Base-by-base conservation (phyloP, 2,113 vertebrate genomes). In the Cyanistes caeruleus region DNA sequence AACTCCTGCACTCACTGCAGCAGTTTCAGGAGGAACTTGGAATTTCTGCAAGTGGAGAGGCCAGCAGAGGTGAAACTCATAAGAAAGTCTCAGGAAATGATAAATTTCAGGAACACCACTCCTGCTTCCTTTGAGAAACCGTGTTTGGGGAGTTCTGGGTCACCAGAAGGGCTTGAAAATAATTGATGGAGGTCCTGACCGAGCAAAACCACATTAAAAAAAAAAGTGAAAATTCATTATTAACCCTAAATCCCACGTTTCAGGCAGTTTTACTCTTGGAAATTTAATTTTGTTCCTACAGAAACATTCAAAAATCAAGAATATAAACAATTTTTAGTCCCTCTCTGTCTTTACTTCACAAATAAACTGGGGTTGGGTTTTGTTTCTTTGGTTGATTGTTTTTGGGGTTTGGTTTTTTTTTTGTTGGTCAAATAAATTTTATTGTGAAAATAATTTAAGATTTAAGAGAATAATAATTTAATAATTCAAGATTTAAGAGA, bases 41-140 rank as follows among this genome's bases (percentile, higher is more conserved):
- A 72, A 33, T 88, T 94, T 69, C 85, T 95, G 92, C 88, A 88
- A 93, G 85, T 65, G 35, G 70, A 95, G 82, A 93, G 85, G 95
- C 96, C 85, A 92, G 28, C 74, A 73, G 82, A 96, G 96, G 90
- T 97, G 95, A 97, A 95, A 93, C 53, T 90, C 84, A 90, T 92
- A 31, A 94, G 82, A 95, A 96, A 91, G 85, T 79, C 90, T 94
- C 96, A 94, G 96, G 96, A 97, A 96, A 96, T 92, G 3, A 94
- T 94, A 85, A 69, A 85, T 93, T 92, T 91, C 92, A 95, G 62
- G 58, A 96, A 73, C 92, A 69, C 90, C 75, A 64, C 41, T 74
- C 59, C 69, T 69, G 82, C 48, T 97, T 97, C 92, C 90, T 96
- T 91, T 95, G n/a, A 94, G 85, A 73, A 95, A 83, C 44, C n/a